Evolutionary conservation across 2,113 vertebrate genomes (phyloP), one percentile per base, ranked within the genome.

Genomic region (Vimba vimba): DNA sequence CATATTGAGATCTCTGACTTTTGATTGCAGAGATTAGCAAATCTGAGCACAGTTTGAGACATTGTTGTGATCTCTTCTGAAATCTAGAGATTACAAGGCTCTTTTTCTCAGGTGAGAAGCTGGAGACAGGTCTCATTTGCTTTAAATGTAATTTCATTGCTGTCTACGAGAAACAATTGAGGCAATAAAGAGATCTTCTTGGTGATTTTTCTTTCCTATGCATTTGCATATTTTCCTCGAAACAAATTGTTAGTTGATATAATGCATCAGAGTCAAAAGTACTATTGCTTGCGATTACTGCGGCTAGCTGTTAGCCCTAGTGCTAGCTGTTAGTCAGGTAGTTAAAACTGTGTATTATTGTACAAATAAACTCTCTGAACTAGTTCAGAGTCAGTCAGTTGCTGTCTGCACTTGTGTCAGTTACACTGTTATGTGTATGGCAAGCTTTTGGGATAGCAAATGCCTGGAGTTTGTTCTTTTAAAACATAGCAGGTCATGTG

Each of bases 131-230:
- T 39, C 76, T 59, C 77, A 43, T 43, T 79, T 43, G 30, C 55
- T 60, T 55, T 79, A 8, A 23, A 45, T 79, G 57, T 79, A 79
- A 79, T 79, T 39, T 79, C 33, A 60, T 7, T 79, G 33, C 55
- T 25, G 55, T 79, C 11, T 13, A 33, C 7, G 12, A 60, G 55
- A 59, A 79, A 39, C 77, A 59, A 60, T 25, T n/a, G 52, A 59
- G 55, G 55, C 55, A 79, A n/a, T 60, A n/a, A 59, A 36, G 19
- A 23, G 76, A 78, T 79, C 12, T 39, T 2, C 25, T 36, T 33
- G 47, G 76, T 36, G 76, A 57, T 79, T 39, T 60, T 39, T 59
- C 36, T 43, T 64, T 62, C 2, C 36, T 27, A 4, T 17, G 21
- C 23, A 50, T 75, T 25, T 8, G 43, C 73, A 79, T 25, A 25